Conservation (phyloP, 1,140 invertebrate species). For the Telenomus remus region DNA sequence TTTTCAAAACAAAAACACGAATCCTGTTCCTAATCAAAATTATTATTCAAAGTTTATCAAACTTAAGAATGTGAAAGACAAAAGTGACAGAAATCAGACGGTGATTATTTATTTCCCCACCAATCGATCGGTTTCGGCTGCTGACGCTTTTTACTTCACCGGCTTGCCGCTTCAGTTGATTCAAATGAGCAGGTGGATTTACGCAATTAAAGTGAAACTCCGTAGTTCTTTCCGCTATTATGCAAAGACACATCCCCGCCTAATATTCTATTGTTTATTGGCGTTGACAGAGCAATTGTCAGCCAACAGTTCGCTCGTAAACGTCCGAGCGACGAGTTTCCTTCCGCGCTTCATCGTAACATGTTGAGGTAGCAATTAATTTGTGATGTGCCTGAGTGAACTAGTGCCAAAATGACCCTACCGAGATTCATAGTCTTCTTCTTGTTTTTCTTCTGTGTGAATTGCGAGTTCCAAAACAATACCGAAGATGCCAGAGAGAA, state of each 20-base stretch:
- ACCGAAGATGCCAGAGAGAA: slow-evolving; percentile 61
- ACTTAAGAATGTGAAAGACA: background rate
- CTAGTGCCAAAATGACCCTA: too few relatives aligned
- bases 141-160: slow-evolving; percentile 37
- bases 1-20: too few relatives aligned
- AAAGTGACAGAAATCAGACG: background rate
- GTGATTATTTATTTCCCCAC: slow-evolving; percentile 33
- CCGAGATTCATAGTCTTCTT: too few relatives aligned
- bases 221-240: slow-evolving; percentile 73
- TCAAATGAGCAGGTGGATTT: slow-evolving; percentile 67
- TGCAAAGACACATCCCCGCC: slow-evolving; percentile 72
- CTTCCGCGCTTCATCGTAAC: background rate
- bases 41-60: too few relatives aligned
- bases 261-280: slow-evolving; percentile 63
- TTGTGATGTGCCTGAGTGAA: too few relatives aligned
- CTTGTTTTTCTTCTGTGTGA: too few relatives aligned
- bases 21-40: too few relatives aligned
- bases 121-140: slow-evolving; percentile 15
- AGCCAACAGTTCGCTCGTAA: slow-evolving; percentile 46
- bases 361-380: background rate
- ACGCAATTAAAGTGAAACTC: slow-evolving; percentile 74
- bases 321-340: slow-evolving; percentile 26
- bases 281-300: slow-evolving; percentile 40
- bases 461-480: slow-evolving; percentile 11
- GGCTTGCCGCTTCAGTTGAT: slow-evolving; percentile 71